These are phyloP conservation scores for Kuschelorhynchus macadamiae DNA, from an alignment of 2,888 invertebrate species.

Conservation along the genomic window DNA sequence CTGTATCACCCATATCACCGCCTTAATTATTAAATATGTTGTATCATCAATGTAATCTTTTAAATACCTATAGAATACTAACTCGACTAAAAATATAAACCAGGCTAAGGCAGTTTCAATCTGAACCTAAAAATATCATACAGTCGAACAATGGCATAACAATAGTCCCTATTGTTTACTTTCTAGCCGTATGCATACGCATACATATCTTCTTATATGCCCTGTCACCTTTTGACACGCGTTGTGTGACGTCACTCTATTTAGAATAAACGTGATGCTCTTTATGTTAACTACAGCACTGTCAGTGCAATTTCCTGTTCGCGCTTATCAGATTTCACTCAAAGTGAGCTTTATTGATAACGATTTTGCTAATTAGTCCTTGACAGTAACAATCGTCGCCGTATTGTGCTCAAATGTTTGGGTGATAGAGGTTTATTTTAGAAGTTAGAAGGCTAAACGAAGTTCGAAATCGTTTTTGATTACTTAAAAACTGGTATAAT, in stretches of 20 bases:
- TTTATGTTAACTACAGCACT: conserved; percentile 36
- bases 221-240: conserved; percentile 57
- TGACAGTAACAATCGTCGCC: no score
- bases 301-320: conserved; percentile 35
- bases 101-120: conserved; percentile 18
- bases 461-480: no score
- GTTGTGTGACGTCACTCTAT: conserved; percentile 52
- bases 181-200: conserved; percentile 28
- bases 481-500: no score
- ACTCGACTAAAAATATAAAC: not conserved
- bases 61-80: no score
- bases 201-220: conserved; percentile 53
- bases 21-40: no score
- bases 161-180: conserved; percentile 39
- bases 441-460: no score
- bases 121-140: conserved; percentile 22
- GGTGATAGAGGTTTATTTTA: no score
- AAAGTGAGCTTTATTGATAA: not conserved
- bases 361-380: no score
- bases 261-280: conserved; percentile 42
- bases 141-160: conserved; percentile 27
- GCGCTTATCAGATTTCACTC: not conserved
- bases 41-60: no score
- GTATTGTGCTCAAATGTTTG: no score
- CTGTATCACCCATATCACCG: no score